These are phyloP conservation scores for Crocidura indochinensis DNA, from an alignment of 2,797 vertebrate species.

Conservation along the genomic window DNA sequence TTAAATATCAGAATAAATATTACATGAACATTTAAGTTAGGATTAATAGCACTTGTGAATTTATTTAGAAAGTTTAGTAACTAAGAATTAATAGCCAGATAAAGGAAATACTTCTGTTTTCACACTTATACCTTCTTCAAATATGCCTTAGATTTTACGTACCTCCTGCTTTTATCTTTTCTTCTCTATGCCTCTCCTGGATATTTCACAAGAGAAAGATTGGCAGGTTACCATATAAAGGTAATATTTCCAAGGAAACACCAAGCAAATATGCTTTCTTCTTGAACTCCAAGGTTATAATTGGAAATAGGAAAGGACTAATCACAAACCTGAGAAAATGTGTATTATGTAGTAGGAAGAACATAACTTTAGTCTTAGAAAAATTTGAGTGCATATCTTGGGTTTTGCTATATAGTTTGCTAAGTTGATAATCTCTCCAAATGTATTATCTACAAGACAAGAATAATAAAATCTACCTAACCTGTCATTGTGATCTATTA, in stretches of 20 bases:
- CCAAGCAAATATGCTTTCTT: neutral
- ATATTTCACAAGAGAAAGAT: neutral
- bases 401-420: constrained; percentile 25
- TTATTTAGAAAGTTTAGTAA: neutral
- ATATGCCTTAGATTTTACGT: neutral
- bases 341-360: neutral
- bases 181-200: neutral
- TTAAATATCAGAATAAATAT: constrained; percentile 20
- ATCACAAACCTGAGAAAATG: neutral
- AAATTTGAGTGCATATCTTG: neutral
- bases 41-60: constrained; percentile 16
- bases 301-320: neutral
- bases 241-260: neutral
- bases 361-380: neutral
- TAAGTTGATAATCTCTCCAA: neutral
- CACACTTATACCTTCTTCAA: neutral
- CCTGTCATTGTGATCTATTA: neutral
- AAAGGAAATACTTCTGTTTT: constrained; percentile 54
- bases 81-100: constrained; percentile 48
- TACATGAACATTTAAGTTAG: constrained; percentile 2
- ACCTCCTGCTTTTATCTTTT: neutral
- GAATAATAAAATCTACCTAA: neutral
- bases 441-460: neutral
- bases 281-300: neutral
- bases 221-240: neutral